Evolutionary conservation across 2,113 vertebrate species (phyloP).

Genomic region (Mustelus asterias): DNA sequence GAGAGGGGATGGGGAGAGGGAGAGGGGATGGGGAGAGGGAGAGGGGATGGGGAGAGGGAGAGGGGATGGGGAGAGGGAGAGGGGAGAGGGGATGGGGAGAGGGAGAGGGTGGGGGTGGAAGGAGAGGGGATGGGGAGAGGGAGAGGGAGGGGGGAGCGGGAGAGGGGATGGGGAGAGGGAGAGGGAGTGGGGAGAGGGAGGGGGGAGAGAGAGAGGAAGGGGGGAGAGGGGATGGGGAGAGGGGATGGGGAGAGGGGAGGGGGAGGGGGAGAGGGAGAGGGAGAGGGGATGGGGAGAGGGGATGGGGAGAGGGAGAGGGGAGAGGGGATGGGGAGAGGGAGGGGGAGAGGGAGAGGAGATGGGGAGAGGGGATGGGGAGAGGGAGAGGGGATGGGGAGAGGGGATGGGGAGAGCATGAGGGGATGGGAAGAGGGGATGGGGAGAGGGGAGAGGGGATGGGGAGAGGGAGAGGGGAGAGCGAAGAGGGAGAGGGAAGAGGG

Average conservation of each 20-base stretch:
- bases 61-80: not conserved
- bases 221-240: no score
- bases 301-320: no score
- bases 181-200: no score
- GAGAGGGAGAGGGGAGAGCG: no score
- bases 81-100: no score
- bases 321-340: no score
- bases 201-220: no score
- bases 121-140: not conserved
- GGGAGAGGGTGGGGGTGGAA: not conserved
- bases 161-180: conserved; percentile 37
- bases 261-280: no score
- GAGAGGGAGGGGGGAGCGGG: no score
- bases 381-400: conserved; percentile 37
- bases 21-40: not conserved
- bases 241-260: no score
- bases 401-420: not conserved
- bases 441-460: not conserved
- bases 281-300: not conserved
- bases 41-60: not conserved
- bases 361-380: conserved; percentile 37
- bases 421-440: not conserved
- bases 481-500: not conserved
- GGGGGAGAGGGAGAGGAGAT: conserved; percentile 11
- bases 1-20: conserved; percentile 31